A percentile compares a stretch with the other conserved stretches of the same genome.
Conservation (phyloP, 1,140 invertebrate genomes). For the Caenorhabditis latens region DNA sequence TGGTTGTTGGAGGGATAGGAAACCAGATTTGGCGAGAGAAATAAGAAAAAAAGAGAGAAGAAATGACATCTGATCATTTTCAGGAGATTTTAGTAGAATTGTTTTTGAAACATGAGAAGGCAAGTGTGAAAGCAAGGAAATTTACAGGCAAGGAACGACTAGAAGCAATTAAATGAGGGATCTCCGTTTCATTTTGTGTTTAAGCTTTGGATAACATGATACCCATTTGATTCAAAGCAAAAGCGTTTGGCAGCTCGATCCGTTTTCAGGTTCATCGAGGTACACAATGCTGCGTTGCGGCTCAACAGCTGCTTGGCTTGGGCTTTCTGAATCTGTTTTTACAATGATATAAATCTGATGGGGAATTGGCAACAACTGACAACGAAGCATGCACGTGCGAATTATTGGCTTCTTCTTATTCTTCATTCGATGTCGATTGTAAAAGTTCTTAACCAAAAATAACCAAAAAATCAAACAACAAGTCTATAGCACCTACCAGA, state of each 20-base stretch:
- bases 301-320: not conserved
- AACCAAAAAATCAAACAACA: not conserved
- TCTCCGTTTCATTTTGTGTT: not conserved
- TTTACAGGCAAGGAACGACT: not conserved
- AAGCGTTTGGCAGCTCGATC: conserved; percentile 47
- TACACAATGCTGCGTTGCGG: conserved; percentile 40
- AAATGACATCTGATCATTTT: too few species aligned
- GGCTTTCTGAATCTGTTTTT: conserved; percentile 43
- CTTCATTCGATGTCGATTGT: not conserved
- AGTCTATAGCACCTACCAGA: not conserved
- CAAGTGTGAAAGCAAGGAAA: not conserved
- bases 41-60: not conserved
- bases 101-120: not conserved
- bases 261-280: conserved; percentile 42
- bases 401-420: conserved; percentile 10
- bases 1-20: not conserved
- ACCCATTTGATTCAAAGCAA: not conserved
- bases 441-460: conserved; percentile 24
- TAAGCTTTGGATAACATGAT: not conserved
- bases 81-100: not conserved
- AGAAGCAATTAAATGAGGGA: not conserved
- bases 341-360: not conserved
- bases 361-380: not conserved
- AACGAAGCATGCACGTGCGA: not conserved
- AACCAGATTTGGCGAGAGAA: not conserved